phyloP scores from a whole-genome alignment of 2,113 vertebrate species.

The Rhegmatorhina hoffmannsi region DNA sequence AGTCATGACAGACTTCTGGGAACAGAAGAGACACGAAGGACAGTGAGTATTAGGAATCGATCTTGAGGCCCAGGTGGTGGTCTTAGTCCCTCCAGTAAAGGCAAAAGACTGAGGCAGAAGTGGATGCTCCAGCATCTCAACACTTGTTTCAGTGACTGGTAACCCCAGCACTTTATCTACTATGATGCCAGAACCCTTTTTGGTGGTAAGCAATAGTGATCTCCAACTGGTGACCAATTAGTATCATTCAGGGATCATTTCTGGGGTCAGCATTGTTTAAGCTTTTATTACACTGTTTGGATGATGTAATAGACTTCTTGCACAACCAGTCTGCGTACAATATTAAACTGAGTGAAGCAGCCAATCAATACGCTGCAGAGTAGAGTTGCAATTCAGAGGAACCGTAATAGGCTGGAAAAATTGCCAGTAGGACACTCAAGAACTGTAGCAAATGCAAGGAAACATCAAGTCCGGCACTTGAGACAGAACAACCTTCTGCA shows the following conservation, averaged over 20 bases:
- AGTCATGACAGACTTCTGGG: not conserved
- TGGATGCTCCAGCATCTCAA: not conserved
- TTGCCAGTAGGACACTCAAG: not conserved
- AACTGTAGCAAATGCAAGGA: not conserved
- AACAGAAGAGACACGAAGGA: not conserved
- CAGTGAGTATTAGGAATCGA: not conserved
- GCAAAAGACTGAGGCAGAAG: not conserved
- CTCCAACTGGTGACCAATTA: not conserved
- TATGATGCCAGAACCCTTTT: not conserved
- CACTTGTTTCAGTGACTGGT: too few species aligned
- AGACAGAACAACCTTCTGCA: not conserved
- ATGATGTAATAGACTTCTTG: not conserved
- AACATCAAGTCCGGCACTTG: not conserved
- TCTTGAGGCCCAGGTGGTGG: not conserved
- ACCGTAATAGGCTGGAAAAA: not conserved
- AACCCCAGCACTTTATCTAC: not conserved
- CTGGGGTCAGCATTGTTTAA: not conserved
- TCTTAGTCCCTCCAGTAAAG: not conserved
- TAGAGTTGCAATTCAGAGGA: not conserved
- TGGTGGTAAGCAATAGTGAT: not conserved
- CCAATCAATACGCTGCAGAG: not conserved
- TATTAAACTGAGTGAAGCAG: not conserved
- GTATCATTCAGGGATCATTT: not conserved
- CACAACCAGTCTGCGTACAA: too few species aligned
- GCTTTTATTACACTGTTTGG: not conserved